A percentile compares a stretch with the other conserved stretches of the same genome.
Conservation (phyloP, 2,888 invertebrate species). For the Horisme vitalbata region DNA sequence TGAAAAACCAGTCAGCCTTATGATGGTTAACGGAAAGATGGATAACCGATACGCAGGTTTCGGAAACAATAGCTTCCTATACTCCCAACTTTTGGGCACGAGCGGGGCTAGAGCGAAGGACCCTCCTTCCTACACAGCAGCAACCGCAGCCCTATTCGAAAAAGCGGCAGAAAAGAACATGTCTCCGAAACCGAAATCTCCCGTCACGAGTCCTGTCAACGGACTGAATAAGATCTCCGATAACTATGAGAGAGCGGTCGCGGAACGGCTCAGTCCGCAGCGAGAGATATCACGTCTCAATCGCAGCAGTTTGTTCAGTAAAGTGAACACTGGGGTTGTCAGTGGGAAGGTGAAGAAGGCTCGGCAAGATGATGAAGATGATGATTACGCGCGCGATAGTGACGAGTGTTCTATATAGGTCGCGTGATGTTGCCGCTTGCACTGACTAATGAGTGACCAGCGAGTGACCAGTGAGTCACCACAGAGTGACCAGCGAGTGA, state of each 20-base stretch:
- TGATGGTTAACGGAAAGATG: slow-evolving; percentile 77
- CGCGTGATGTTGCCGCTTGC: slow-evolving; percentile 29
- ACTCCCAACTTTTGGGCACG: slow-evolving; percentile 66
- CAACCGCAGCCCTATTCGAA: slow-evolving; percentile 60
- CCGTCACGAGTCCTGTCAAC: slow-evolving; percentile 64
- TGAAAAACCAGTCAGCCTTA: slow-evolving; percentile 74
- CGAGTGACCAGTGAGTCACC: neutral
- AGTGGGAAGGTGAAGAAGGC: slow-evolving; percentile 62
- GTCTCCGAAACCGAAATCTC: slow-evolving; percentile 62
- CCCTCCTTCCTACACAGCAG: slow-evolving; percentile 69
- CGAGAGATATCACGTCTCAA: slow-evolving; percentile 60
- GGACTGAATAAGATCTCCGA: slow-evolving; percentile 77
- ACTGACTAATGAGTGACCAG: slow-evolving; percentile 34
- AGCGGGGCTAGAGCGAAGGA: slow-evolving; percentile 63
- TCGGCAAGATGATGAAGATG: slow-evolving; percentile 70
- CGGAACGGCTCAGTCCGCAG: slow-evolving; percentile 70
- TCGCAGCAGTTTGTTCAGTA: slow-evolving; percentile 69
- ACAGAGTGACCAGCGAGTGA: neutral
- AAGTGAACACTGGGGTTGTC: slow-evolving; percentile 73
- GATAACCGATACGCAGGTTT: slow-evolving; percentile 67
- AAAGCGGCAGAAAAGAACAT: slow-evolving; percentile 46
- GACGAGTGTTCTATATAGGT: slow-evolving; percentile 85
- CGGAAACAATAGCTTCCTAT: slow-evolving; percentile 76
- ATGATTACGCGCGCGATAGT: slow-evolving; percentile 81
- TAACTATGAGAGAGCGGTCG: slow-evolving; percentile 74